These are phyloP conservation scores for Neria commutata DNA, from an alignment of 2,888 invertebrate genomes.

Conservation along the genomic window DNA sequence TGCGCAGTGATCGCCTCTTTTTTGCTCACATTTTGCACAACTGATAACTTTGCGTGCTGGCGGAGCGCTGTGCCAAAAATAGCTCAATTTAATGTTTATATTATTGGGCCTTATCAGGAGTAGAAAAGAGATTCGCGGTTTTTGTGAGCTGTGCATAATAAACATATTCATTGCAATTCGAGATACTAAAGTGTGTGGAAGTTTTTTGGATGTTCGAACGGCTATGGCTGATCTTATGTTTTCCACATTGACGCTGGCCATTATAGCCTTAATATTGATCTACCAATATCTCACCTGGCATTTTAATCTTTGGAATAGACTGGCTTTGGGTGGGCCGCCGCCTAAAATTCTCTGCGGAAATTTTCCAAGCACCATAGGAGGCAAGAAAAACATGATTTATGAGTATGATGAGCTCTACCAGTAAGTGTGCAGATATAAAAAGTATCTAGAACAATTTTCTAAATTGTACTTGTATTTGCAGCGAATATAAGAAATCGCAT, in stretches of 20 bases:
- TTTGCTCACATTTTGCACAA: too few relatives aligned
- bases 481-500: slow-evolving; percentile 49
- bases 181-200: too few relatives aligned
- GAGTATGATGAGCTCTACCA: slow-evolving; percentile 59
- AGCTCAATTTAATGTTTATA: too few relatives aligned
- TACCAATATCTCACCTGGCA: slow-evolving; percentile 52
- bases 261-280: slow-evolving; percentile 13
- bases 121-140: too few relatives aligned
- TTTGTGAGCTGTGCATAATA: too few relatives aligned
- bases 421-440: slow-evolving; percentile 39
- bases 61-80: too few relatives aligned
- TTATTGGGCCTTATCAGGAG: too few relatives aligned
- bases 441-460: not conserved
- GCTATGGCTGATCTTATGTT: too few relatives aligned
- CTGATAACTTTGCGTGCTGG: too few relatives aligned
- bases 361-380: slow-evolving; percentile 44
- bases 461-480: slow-evolving; percentile 15
- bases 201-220: too few relatives aligned
- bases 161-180: too few relatives aligned
- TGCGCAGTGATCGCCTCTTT: too few relatives aligned
- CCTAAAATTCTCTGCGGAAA: slow-evolving; percentile 58
- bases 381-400: slow-evolving; percentile 48
- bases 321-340: slow-evolving; percentile 54
- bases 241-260: not conserved
- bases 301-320: slow-evolving; percentile 57